phyloP scores from a whole-genome alignment of 2,888 invertebrate species.

The Fissipunctia ypsillon region DNA sequence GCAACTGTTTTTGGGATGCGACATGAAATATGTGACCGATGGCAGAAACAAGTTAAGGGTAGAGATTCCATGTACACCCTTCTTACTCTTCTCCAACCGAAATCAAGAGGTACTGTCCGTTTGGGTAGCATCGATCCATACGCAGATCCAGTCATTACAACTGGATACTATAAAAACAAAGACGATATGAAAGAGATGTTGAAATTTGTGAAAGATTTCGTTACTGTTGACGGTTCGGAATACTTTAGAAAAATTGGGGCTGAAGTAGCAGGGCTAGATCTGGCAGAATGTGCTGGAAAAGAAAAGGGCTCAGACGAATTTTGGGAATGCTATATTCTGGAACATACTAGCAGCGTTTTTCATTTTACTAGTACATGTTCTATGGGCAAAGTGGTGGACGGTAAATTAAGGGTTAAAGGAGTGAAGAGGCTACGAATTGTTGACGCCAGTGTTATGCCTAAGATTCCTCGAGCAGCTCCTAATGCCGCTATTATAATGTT shows the following conservation, averaged over 20 bases:
- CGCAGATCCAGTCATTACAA: slow-evolving; percentile 63
- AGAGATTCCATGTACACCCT: slow-evolving; percentile 55
- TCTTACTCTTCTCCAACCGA: slow-evolving; percentile 64
- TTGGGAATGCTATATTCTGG: slow-evolving; percentile 68
- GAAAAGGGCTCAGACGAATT: slow-evolving; percentile 58
- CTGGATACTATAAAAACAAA: slow-evolving; percentile 31
- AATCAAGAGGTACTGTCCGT: slow-evolving; percentile 79
- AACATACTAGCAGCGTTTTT: slow-evolving; percentile 91
- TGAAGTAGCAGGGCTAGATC: slow-evolving; percentile 57
- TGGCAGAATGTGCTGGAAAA: slow-evolving; percentile 60
- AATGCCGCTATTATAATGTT: slow-evolving; percentile 82
- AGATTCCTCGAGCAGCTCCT: slow-evolving; percentile 89
- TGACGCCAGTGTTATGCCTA: slow-evolving; percentile 84
- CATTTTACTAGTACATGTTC: slow-evolving; percentile 93
- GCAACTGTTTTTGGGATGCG: slow-evolving; percentile 35
- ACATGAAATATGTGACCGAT: slow-evolving; percentile 55
- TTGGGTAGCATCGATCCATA: slow-evolving; percentile 65
- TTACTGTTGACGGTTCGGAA: slow-evolving; percentile 57
- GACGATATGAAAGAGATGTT: slow-evolving; percentile 53
- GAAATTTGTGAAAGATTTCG: slow-evolving; percentile 59
- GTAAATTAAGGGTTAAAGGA: slow-evolving; percentile 80
- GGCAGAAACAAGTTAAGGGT: slow-evolving; percentile 36
- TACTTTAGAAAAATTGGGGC: slow-evolving; percentile 65
- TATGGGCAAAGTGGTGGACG: slow-evolving; percentile 94
- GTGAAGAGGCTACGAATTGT: slow-evolving; percentile 64